phyloP scores from a whole-genome alignment of 1,140 invertebrate species.

The Pseudomyrmex cubaensis region DNA sequence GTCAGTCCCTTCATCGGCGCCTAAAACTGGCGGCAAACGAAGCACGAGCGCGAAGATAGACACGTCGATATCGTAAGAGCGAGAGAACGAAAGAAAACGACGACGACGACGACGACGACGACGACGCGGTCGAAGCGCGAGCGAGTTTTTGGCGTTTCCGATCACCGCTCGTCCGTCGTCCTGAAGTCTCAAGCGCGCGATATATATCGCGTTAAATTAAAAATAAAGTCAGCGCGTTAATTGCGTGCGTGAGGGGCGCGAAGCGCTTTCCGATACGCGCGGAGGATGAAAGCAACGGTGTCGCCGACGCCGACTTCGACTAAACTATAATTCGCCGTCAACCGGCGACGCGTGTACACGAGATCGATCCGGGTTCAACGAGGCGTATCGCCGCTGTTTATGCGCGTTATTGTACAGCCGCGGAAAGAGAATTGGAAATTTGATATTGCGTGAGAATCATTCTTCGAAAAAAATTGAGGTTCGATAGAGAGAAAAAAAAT shows the following conservation, averaged over 20 bases:
- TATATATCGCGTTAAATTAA: neutral
- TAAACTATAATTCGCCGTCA: slow-evolving; percentile 56
- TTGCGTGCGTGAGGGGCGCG: neutral
- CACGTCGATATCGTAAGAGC: neutral
- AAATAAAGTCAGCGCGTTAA: neutral
- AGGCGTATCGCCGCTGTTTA: slow-evolving; percentile 29
- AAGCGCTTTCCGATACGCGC: slow-evolving; percentile 11
- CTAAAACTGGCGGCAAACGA: slow-evolving; percentile 42
- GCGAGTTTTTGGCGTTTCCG: too few species aligned
- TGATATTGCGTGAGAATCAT: neutral
- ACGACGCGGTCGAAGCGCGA: too few species aligned
- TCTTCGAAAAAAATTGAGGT: neutral
- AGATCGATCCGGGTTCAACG: slow-evolving; percentile 51
- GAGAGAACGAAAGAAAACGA: neutral
- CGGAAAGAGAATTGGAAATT: slow-evolving; percentile 5
- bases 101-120: too few species aligned
- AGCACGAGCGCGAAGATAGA: slow-evolving; percentile 11
- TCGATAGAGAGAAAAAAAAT: neutral
- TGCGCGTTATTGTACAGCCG: neutral
- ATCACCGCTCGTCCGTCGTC: neutral
- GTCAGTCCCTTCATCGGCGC: slow-evolving; percentile 40
- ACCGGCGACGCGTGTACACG: slow-evolving; percentile 27
- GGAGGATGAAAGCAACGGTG: slow-evolving; percentile 5
- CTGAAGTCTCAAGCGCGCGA: neutral
- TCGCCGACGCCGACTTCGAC: slow-evolving; percentile 28